Evolutionary conservation across 1,140 invertebrate genomes (phyloP), one percentile per base, ranked within the genome.

Genomic region (Drosophila athabasca): DNA sequence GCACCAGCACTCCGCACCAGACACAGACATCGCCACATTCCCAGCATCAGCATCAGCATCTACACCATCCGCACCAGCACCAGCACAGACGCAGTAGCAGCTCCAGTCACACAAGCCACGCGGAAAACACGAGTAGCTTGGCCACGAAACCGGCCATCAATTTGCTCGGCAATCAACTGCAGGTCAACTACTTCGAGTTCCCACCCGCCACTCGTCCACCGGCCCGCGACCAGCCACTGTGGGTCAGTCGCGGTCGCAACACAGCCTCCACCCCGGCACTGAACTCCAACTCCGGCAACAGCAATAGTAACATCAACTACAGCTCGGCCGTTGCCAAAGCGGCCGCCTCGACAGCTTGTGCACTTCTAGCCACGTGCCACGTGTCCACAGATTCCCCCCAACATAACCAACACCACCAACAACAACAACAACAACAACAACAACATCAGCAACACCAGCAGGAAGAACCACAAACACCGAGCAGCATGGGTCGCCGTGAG

Each of bases 401-500:
- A 35, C 66, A 70, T 51, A 55, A 58, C 35, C 49, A 65, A 8
- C 62, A 59, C 2, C 71, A 75, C 26, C 71, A 62, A 2, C 64
- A 62, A 4, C 74, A 79, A 1, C 67, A 64, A 8, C 71, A 62
- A 2, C 64, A 62, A 4, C 74, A 79, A 1, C 67, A 64, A 8
- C 58, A 41, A 3, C 29, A 39, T 13, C 51, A 72, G 39, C 9
- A n/a, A 11, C 62, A 50, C 9, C 52, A 62, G n/a, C 66, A 62
- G 8, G 60, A 77, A 31, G 61, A 79, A 45, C 65, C 41, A 13
- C 48, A 46, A 50, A 68, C 78, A 72, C 52, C 74, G 76, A 66
- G 53, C 62, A 88, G 61, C 61, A 92, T 92, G 91, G 91, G 90
- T 13, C 78, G 91, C 51, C 90, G 90, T 39, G 91, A 91, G 67